Percentiles rank a stretch among this genome's conserved stretches.
Evolutionary conservation across 2,888 invertebrate genomes (phyloP).

Genomic region (Sicus ferrugineus): DNA sequence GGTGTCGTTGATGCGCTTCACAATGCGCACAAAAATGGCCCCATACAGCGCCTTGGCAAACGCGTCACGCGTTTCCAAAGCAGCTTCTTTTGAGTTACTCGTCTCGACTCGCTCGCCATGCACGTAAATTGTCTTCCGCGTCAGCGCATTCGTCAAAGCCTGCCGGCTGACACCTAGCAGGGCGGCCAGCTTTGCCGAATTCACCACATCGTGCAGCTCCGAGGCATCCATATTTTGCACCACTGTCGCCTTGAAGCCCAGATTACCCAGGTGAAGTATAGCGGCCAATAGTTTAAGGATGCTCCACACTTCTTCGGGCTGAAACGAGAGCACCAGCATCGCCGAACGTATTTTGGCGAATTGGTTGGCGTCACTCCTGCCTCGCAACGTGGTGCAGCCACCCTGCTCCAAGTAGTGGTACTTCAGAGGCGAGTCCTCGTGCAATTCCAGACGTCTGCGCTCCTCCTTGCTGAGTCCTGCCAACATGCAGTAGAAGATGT

Average conservation of each 20-base stretch:
- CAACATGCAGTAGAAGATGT: constrained; percentile 92
- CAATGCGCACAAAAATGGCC: constrained; percentile 87
- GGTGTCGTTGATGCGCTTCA: constrained; percentile 87
- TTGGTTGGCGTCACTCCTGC: constrained; percentile 83
- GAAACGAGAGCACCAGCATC: constrained; percentile 90
- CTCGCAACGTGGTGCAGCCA: constrained; percentile 68
- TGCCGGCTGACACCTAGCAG: constrained; percentile 76
- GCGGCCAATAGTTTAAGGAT: constrained; percentile 86
- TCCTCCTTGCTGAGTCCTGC: constrained; percentile 84
- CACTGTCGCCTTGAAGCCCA: constrained; percentile 79
- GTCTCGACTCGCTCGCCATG: constrained; percentile 84
- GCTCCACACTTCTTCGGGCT: constrained; percentile 83
- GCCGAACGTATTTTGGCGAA: constrained; percentile 89
- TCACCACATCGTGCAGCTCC: constrained; percentile 77
- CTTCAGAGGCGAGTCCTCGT: constrained; percentile 70
- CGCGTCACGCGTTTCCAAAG: constrained; percentile 87
- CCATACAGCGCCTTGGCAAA: constrained; percentile 94
- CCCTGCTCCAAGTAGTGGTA: constrained; percentile 87
- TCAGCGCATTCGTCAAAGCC: constrained; percentile 80
- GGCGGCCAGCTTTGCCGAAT: constrained; percentile 75
- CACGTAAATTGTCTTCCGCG: constrained; percentile 84
- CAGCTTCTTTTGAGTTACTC: constrained; percentile 76
- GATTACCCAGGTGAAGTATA: constrained; percentile 90
- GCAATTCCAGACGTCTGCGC: constrained; percentile 77
- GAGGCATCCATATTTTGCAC: constrained; percentile 87